Base-by-base conservation (phyloP, 1,140 invertebrate species). In the Drosophila nebulosa region DNA sequence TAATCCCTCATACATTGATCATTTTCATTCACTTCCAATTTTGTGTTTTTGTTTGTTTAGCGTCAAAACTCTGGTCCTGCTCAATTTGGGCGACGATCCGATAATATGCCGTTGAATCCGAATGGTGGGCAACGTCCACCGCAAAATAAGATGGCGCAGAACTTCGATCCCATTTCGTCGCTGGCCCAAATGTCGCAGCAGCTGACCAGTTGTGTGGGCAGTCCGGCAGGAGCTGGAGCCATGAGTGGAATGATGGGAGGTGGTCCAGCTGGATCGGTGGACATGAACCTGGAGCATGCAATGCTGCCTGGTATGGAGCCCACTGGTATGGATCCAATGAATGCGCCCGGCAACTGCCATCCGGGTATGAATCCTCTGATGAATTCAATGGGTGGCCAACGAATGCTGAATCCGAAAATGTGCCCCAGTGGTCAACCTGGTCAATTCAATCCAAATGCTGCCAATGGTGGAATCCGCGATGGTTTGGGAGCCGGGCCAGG, bases 151-250 rank as follows among this genome's bases (percentile, higher is more conserved):
- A 78, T 89, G 51, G 79, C 93, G 10, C 93, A 94, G 58, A 95
- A 94, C 79, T 98, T 98, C 91, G 97, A 98, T 93, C 97, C 97
- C 0, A 98, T 98, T 72, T 97, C 97, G 12, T 98, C 97, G 3
- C 93, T 98, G 79, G 97, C 97, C 21, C 97, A 98, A 91, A 98
- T 98, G 97, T 97, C 96, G 56, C 97, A 98, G 81, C 96, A 97
- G 84, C 90, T 98, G 21, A 97, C 97, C 2, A 97, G 95, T 79
- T 94, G 95, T 32, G 93, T 94, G 22, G 92, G 92, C 1, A 93
- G 94, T 56, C 91, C 93, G 3, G 92, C 91, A 9, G 93, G 94
- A 2, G 92, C 91, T 12, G 93, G 93, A 26, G 92, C 93, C 3
- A 73, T 83, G 22, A 76, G 67, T 55, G 78, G 67, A 50, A 78